A percentile compares a stretch with the other conserved stretches of the same genome.
Conservation (phyloP, 2,888 invertebrate species). For the Drosophila anomelani region DNA sequence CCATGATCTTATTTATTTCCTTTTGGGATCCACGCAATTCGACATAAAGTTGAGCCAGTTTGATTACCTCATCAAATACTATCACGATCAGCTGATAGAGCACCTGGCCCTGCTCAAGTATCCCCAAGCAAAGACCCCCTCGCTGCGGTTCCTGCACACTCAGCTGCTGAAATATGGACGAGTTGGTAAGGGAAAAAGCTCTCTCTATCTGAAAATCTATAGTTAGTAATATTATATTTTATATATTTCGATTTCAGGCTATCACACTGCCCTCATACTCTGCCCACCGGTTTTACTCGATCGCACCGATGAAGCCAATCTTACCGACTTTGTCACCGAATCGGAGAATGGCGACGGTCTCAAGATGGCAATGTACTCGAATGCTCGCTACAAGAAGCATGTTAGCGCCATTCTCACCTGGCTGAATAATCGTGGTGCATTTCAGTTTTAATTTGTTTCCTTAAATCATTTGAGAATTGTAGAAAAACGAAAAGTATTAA, state of each 20-base stretch:
- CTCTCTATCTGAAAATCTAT: slow-evolving; percentile 9
- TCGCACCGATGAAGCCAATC: slow-evolving; percentile 51
- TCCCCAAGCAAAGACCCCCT: slow-evolving; percentile 58
- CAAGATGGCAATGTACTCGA: slow-evolving; percentile 57
- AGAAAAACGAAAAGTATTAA: neutral
- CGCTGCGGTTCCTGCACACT: slow-evolving; percentile 67
- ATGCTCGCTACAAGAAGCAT: slow-evolving; percentile 68
- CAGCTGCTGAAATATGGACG: slow-evolving; percentile 67
- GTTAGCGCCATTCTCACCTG: slow-evolving; percentile 70
- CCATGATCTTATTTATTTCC: slow-evolving; percentile 72
- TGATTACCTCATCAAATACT: slow-evolving; percentile 78
- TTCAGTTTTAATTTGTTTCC: slow-evolving; percentile 32
- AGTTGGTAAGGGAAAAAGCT: slow-evolving; percentile 59
- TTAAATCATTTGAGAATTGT: neutral
- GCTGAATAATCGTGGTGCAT: slow-evolving; percentile 71
- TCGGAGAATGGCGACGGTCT: slow-evolving; percentile 45
- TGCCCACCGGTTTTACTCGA: slow-evolving; percentile 56
- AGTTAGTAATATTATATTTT: neutral
- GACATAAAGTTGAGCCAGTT: slow-evolving; percentile 71
- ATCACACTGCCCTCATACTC: slow-evolving; percentile 28
- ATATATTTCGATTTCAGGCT: slow-evolving; percentile 13
- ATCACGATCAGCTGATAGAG: slow-evolving; percentile 69
- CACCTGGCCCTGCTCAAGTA: slow-evolving; percentile 69
- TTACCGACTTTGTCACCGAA: slow-evolving; percentile 57
- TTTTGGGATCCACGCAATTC: slow-evolving; percentile 71